Conservation (phyloP, 2,888 invertebrate species). For the Rambutsinella grinnellia region DNA sequence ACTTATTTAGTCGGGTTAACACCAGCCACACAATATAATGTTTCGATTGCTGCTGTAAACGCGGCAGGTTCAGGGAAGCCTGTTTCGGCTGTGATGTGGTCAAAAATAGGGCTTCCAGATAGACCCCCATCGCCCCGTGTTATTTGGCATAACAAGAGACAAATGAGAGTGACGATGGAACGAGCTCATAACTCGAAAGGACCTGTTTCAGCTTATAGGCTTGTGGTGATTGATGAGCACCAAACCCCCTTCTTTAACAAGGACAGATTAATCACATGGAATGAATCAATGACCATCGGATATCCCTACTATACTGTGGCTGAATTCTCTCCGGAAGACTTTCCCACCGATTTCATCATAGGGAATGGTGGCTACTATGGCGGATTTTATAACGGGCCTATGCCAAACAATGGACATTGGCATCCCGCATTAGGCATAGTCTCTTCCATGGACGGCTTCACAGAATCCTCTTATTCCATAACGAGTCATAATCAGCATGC, state of each 20-base stretch:
- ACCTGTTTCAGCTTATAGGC: constrained; percentile 80
- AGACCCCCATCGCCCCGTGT: constrained; percentile 78
- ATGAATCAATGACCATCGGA: constrained; percentile 77
- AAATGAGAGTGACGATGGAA: constrained; percentile 78
- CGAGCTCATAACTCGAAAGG: constrained; percentile 80
- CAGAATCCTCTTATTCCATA: constrained; percentile 77
- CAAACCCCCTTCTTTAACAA: constrained; percentile 73
- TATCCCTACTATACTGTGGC: constrained; percentile 87
- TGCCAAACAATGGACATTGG: constrained; percentile 76
- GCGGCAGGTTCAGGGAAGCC: constrained; percentile 75
- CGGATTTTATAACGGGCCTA: constrained; percentile 81
- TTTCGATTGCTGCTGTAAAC: constrained; percentile 77
- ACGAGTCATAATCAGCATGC: constrained; percentile 71
- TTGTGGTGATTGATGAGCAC: constrained; percentile 79
- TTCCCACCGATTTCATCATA: constrained; percentile 74
- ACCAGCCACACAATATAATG: constrained; percentile 82
- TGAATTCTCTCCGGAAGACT: constrained; percentile 77
- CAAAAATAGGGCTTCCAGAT: constrained; percentile 79
- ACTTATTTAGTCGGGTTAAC: constrained; percentile 72
- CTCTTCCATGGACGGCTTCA: constrained; percentile 77
- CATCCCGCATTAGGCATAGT: constrained; percentile 80
- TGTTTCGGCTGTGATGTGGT: constrained; percentile 75
- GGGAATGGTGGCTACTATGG: constrained; percentile 83
- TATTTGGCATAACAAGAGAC: constrained; percentile 74
- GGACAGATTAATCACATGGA: constrained; percentile 76